phyloP scores from a whole-genome alignment of 1,140 invertebrate species.

The Papilio helenus region DNA sequence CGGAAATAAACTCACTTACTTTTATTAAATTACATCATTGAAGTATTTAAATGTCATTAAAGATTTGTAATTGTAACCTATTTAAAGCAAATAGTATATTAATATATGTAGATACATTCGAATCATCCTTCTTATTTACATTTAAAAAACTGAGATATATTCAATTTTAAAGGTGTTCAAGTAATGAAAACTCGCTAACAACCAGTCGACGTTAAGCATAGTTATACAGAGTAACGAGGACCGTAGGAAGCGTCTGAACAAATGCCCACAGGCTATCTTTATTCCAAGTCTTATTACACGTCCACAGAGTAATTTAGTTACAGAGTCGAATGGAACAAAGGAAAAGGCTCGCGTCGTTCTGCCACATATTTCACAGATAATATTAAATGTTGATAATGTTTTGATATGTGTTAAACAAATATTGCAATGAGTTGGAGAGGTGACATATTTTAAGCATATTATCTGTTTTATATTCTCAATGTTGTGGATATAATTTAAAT shows the following conservation, averaged over 20 bases:
- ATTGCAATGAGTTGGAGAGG: background rate
- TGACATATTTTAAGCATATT: background rate
- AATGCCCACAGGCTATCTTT: slow-evolving; percentile 54
- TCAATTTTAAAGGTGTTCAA: no score
- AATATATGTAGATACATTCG: background rate
- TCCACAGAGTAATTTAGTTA: slow-evolving; percentile 12
- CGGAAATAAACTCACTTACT: slow-evolving; percentile 30
- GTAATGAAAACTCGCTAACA: slow-evolving; percentile 36
- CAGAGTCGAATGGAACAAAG: slow-evolving; percentile 20
- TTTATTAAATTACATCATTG: slow-evolving; percentile 18
- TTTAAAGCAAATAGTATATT: background rate
- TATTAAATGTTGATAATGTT: slow-evolving; percentile 26
- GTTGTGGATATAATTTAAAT: no score
- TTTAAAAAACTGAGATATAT: no score
- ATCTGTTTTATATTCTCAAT: no score
- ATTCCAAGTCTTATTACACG: slow-evolving; percentile 50
- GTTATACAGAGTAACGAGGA: slow-evolving; percentile 45
- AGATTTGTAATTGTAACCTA: background rate
- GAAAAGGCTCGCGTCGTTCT: slow-evolving; percentile 6
- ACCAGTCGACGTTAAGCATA: slow-evolving; percentile 57
- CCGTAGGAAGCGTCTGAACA: slow-evolving; percentile 50
- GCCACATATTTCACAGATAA: slow-evolving; percentile 7
- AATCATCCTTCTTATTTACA: no score
- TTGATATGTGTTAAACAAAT: slow-evolving; percentile 11
- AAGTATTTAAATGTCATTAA: slow-evolving; percentile 23